Percentiles rank a stretch among this genome's conserved stretches.
phyloP scores from a whole-genome alignment of 2,888 invertebrate species.

The Diogma glabrata region DNA sequence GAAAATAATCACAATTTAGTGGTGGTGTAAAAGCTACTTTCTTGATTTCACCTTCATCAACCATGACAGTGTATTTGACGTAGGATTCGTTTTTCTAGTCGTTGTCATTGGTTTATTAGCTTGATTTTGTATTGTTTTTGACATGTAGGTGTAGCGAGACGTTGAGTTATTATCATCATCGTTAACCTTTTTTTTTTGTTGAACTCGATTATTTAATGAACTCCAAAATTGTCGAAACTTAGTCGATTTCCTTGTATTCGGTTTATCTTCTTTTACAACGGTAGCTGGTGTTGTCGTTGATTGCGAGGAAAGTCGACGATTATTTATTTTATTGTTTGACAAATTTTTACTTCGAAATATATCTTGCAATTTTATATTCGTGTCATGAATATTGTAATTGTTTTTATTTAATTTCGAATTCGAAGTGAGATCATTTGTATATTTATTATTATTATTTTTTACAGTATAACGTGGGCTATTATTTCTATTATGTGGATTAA shows the following conservation, averaged over 20 bases:
- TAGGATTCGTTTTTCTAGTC: background rate
- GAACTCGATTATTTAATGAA: background rate
- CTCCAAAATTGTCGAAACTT: background rate
- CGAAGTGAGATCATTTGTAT: background rate
- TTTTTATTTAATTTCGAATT: background rate
- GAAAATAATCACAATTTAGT: too few species aligned
- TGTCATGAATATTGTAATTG: background rate
- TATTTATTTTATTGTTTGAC: too few species aligned
- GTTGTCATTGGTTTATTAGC: background rate
- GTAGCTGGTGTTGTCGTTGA: too few species aligned
- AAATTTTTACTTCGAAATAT: too few species aligned
- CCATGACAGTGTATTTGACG: constrained; percentile 5
- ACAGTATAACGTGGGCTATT: background rate
- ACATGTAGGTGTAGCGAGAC: background rate
- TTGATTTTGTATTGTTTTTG: background rate
- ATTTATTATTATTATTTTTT: background rate
- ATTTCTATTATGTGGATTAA: background rate
- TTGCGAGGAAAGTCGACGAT: too few species aligned
- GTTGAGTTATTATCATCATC: constrained; percentile 1
- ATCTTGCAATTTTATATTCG: background rate
- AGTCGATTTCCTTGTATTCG: background rate
- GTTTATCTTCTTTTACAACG: too few species aligned
- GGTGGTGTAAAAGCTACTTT: too few species aligned
- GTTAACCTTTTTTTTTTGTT: background rate
- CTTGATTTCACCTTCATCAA: constrained; percentile 8